A percentile compares a stretch with the other conserved stretches of the same genome.
Evolutionary conservation across 1,140 invertebrate species (phyloP).

Genomic region (Cataglyphis hispanica): DNA sequence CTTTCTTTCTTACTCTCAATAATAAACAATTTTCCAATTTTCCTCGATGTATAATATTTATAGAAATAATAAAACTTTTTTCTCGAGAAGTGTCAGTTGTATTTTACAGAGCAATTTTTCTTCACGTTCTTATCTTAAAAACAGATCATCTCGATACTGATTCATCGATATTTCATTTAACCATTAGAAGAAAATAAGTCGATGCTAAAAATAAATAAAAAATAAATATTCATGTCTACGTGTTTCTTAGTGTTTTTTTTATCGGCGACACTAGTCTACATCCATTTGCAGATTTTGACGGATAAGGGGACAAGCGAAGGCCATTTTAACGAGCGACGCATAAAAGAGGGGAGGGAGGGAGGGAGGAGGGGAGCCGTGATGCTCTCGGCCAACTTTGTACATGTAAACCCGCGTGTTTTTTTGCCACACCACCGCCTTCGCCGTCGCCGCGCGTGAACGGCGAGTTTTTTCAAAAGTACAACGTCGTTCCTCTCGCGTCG

Average conservation of each 20-base stretch:
- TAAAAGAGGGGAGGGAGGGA: background rate
- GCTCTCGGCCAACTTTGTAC: slow-evolving; percentile 16
- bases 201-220: background rate
- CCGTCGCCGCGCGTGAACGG: slow-evolving; percentile 13
- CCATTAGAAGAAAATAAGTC: background rate
- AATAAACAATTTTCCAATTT: background rate
- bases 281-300: slow-evolving; percentile 8
- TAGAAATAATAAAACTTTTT: background rate
- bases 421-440: too few species aligned
- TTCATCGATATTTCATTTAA: background rate
- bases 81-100: background rate
- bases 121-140: background rate
- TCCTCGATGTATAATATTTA: background rate
- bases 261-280: background rate
- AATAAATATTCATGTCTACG: background rate
- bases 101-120: background rate
- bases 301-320: background rate
- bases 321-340: slow-evolving; percentile 43
- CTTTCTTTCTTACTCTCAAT: background rate
- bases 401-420: slow-evolving; percentile 31
- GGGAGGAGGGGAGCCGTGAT: background rate
- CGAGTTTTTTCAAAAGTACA: slow-evolving; percentile 62
- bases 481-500: slow-evolving; percentile 62
- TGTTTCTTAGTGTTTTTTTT: background rate
- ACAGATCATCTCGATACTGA: background rate